A percentile compares a stretch with the other conserved stretches of the same genome.
Evolutionary conservation across 2,797 vertebrate species (phyloP).

Genomic region (Danio choprae): DNA sequence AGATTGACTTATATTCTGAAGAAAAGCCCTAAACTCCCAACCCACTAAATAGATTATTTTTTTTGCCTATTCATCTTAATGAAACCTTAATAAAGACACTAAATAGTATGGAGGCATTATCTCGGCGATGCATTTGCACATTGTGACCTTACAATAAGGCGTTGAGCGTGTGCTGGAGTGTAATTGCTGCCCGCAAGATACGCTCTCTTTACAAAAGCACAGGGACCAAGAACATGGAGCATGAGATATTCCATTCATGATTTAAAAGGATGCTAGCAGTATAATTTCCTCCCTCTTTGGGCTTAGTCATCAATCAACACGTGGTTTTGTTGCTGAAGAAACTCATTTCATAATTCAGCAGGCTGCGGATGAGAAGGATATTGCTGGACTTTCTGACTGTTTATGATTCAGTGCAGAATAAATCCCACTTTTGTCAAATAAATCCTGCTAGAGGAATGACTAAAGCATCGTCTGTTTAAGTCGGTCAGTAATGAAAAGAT

Average conservation of each 20-base stretch:
- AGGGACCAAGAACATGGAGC: background rate
- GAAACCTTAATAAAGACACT: slow-evolving; percentile 14
- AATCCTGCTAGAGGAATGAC: slow-evolving; percentile 19
- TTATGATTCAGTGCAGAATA: background rate
- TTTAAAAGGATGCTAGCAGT: slow-evolving; percentile 16
- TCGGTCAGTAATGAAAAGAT: background rate
- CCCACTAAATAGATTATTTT: background rate
- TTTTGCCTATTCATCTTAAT: slow-evolving; percentile 7
- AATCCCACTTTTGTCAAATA: slow-evolving; percentile 22
- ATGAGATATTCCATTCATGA: slow-evolving; percentile 6
- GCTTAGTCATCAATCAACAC: slow-evolving; percentile 29
- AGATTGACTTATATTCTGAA: background rate
- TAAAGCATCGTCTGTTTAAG: slow-evolving; percentile 1
- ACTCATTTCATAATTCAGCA: slow-evolving; percentile 10
- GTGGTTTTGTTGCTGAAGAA: slow-evolving; percentile 7
- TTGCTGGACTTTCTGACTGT: slow-evolving; percentile 14
- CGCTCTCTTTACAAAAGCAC: slow-evolving; percentile 10
- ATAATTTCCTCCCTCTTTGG: slow-evolving; percentile 20
- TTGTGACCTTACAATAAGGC: slow-evolving; percentile 16
- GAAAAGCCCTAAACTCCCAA: background rate
- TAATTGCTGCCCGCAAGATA: slow-evolving; percentile 28
- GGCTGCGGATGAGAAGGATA: background rate
- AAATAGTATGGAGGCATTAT: slow-evolving; percentile 20
- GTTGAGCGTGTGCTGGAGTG: background rate
- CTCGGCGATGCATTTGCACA: slow-evolving; percentile 5